Base-by-base conservation (phyloP, 2,888 invertebrate genomes). In the Anthophora plumipes region DNA sequence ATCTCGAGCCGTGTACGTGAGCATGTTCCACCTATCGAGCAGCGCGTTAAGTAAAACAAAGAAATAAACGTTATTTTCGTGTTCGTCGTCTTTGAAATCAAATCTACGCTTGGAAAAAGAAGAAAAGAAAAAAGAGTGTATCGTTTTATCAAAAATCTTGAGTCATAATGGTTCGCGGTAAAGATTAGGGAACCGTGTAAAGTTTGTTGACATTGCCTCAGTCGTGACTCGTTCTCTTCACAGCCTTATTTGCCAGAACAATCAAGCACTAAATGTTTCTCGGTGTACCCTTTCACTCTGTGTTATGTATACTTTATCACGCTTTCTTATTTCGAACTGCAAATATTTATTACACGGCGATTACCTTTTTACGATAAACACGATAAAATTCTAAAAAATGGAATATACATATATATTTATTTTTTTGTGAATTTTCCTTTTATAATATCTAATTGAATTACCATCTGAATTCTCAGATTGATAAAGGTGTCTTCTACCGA, bases 211-310 rank as follows among this genome's bases (percentile, higher is more conserved):
- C 85, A 86, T 86, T 83, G 69, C 87, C 84, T 87, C 87, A 89
- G 91, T 91, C 90, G 91, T 90, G 90, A 84, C 88, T 90, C 89
- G 90, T 91, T 92, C 90, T 91, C 89, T 91, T 92, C 91, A 91
- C 89, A 86, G 87, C 87, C 83, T 89, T 92, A 90, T 92, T 31
- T 92, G 88, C 88, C 90, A 91, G 90, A 92, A 92, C 89, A 92
- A 77, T 81, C 77, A 80, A 75, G 73, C 73, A 67, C 64, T 48
- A 41, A 67, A 80, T 76, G 52, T 76, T 63, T 54, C 66, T 55
- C 54, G 67, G 59, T 52, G 46, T 71, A 73, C 39, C 48, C 50
- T 59, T 76, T 74, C 52, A 31, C 71, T 66, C 59, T 67, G 55
- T 71, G 63, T 76, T 81, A 4, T 4, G 31, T 31, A 4, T 4